phyloP scores from a whole-genome alignment of 2,113 vertebrate species.

The Alouatta palliata region DNA sequence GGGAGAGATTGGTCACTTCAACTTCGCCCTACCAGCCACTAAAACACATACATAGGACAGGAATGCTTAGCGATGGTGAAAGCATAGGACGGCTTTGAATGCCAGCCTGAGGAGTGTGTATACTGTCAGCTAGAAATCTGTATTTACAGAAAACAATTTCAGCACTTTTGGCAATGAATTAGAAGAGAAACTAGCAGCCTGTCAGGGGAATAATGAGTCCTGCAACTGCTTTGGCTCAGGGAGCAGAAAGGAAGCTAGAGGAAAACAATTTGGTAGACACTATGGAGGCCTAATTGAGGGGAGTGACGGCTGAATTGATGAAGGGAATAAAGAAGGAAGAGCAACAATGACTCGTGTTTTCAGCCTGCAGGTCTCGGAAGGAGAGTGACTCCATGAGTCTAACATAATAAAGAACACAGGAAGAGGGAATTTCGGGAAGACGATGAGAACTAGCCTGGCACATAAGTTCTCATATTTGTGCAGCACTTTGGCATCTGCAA shows the following conservation, averaged over 20 bases:
- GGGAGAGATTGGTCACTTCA: background rate
- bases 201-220: background rate
- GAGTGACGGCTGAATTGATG: background rate
- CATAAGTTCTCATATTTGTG: background rate
- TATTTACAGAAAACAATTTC: background rate
- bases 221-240: background rate
- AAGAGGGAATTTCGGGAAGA: background rate
- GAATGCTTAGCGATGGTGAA: background rate
- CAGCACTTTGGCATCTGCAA: background rate
- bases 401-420: background rate
- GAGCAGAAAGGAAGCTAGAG: fast-evolving
- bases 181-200: background rate
- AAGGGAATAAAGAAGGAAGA: no score
- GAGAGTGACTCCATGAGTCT: conserved; percentile 2
- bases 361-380: background rate
- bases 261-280: background rate
- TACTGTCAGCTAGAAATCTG: background rate
- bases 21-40: background rate
- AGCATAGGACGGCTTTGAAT: background rate
- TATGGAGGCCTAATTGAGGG: background rate
- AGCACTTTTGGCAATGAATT: background rate
- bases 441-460: background rate
- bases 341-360: background rate
- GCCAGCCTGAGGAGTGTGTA: background rate
- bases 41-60: background rate